Evolutionary conservation across 2,113 vertebrate species (phyloP).

Genomic region (Gallinago media): DNA sequence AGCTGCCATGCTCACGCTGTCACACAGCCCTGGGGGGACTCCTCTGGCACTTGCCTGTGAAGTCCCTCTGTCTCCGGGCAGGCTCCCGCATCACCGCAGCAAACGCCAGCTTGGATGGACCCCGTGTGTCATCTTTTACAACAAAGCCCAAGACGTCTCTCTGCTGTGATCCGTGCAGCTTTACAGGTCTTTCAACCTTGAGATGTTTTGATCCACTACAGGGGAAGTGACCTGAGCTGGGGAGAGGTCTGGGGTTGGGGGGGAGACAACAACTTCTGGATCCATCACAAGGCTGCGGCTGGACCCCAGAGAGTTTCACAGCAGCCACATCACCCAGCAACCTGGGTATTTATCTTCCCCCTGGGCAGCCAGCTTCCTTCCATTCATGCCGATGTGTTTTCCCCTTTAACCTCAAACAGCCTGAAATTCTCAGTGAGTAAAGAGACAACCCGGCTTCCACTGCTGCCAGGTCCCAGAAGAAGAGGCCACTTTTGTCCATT

Average conservation of each 20-base stretch:
- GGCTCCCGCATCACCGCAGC: background rate
- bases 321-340: background rate
- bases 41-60: background rate
- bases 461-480: background rate
- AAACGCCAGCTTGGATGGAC: background rate
- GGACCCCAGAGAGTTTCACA: background rate
- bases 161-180: background rate
- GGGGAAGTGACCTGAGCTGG: background rate
- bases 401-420: background rate
- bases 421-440: accelerated
- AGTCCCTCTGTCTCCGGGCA: background rate
- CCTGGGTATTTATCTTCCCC: background rate
- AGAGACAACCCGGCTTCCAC: background rate
- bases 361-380: background rate
- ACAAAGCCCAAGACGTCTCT: background rate
- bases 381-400: background rate
- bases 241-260: accelerated
- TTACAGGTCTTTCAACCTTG: background rate
- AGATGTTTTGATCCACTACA: background rate
- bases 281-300: background rate
- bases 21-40: background rate
- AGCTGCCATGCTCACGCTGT: background rate
- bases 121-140: background rate
- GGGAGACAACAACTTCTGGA: accelerated
- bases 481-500: background rate